Percentiles rank a stretch among this genome's conserved stretches.
Evolutionary conservation across 2,888 invertebrate species (phyloP).

Genomic region (Rhimphoctona megacephalus): DNA sequence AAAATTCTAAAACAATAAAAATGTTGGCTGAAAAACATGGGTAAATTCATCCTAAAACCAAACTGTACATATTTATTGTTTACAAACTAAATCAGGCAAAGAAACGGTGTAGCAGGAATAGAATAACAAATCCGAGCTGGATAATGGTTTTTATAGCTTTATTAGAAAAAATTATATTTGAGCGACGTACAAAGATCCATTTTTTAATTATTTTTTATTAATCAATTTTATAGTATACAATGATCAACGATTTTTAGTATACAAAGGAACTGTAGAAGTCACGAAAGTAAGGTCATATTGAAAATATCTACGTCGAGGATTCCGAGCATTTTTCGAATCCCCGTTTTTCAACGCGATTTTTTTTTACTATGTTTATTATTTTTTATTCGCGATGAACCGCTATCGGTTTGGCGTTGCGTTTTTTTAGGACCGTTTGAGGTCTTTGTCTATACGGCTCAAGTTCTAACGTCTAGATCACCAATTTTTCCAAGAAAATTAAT

Average conservation of each 20-base stretch:
- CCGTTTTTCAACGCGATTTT: background rate
- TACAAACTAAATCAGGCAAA: background rate
- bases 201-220: constrained; percentile 37
- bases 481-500: constrained; percentile 4
- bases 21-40: no score
- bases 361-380: background rate
- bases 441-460: constrained; percentile 27
- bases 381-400: background rate
- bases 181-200: constrained; percentile 73
- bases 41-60: no score
- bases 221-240: constrained; percentile 54
- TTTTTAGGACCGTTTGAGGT: constrained; percentile 22
- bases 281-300: constrained; percentile 54
- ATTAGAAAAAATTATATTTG: constrained; percentile 76
- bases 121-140: background rate
- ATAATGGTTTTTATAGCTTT: constrained; percentile 62
- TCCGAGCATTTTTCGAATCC: constrained; percentile 21
- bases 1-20: no score
- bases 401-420: background rate
- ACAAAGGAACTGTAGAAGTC: constrained; percentile 69
- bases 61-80: no score
- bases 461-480: background rate
- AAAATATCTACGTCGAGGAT: constrained; percentile 45
- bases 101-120: background rate
- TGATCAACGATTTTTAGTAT: constrained; percentile 61